These are phyloP conservation scores for Larimichthys polyactis DNA, from an alignment of 2,113 vertebrate genomes.

Conservation along the genomic window DNA sequence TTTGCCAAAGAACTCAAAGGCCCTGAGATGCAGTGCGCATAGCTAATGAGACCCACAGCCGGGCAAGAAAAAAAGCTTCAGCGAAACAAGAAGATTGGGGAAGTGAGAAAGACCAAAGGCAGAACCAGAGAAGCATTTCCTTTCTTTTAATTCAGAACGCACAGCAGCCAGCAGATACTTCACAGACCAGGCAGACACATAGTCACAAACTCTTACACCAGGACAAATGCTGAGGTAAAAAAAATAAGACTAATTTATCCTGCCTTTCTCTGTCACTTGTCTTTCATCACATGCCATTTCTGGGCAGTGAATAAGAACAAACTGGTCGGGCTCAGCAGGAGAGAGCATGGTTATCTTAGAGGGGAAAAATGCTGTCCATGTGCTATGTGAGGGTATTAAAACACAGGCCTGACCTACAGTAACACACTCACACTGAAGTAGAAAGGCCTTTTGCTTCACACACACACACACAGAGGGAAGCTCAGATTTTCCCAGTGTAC, in stretches of 20 bases:
- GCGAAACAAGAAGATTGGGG: constrained; percentile 37
- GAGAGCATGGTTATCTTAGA: constrained; percentile 16
- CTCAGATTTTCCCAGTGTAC: constrained; percentile 50
- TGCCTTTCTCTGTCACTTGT: not conserved
- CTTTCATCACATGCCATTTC: constrained; percentile 10
- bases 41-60: constrained; percentile 70
- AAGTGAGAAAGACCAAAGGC: constrained; percentile 56
- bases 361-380: constrained; percentile 16
- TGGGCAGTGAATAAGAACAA: constrained; percentile 9
- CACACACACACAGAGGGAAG: constrained; percentile 47
- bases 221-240: not conserved
- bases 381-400: constrained; percentile 51
- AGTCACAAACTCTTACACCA: not conserved
- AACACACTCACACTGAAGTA: constrained; percentile 42
- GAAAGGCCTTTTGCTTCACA: constrained; percentile 52
- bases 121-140: constrained; percentile 39
- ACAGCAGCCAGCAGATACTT: not conserved
- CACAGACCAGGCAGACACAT: not conserved
- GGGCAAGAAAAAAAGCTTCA: constrained; percentile 38
- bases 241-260: not conserved
- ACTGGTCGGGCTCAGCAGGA: constrained; percentile 28
- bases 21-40: constrained; percentile 63
- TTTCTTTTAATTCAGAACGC: constrained; percentile 29
- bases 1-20: constrained; percentile 63
- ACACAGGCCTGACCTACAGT: constrained; percentile 45